A percentile compares a stretch with the other conserved stretches of the same genome.
Evolutionary conservation across 1,140 invertebrate genomes (phyloP).

Genomic region (Calephelis nemesis): DNA sequence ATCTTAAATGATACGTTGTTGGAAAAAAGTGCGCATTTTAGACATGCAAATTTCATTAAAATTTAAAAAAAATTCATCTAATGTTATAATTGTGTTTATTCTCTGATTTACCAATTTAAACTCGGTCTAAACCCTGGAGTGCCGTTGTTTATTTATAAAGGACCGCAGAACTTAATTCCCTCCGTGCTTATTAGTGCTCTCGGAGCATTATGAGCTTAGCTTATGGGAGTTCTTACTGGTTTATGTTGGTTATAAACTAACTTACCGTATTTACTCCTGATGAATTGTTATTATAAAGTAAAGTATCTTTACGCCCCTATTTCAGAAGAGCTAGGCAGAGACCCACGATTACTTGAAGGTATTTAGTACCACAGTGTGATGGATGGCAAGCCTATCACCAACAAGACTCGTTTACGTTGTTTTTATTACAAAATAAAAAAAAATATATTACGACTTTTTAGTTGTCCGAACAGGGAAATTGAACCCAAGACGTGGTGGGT

Average conservation of each 20-base stretch:
- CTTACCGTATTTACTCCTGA: background rate
- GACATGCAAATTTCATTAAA: no score
- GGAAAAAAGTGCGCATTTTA: no score
- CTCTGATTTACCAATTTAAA: constrained; percentile 3
- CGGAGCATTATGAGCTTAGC: background rate
- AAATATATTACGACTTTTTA: no score
- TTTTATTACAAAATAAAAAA: no score
- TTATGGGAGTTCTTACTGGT: constrained; percentile 6
- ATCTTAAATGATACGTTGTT: no score
- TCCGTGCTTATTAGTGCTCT: constrained; percentile 10
- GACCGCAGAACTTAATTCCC: constrained; percentile 10
- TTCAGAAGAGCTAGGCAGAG: no score
- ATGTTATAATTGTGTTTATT: background rate
- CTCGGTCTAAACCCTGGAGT: background rate
- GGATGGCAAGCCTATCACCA: background rate
- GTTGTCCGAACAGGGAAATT: no score
- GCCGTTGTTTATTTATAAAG: constrained; percentile 4
- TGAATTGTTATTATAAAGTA: background rate
- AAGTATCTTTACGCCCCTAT: no score
- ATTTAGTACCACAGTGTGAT: no score
- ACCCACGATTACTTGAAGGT: no score
- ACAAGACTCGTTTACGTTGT: no score
- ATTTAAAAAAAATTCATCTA: background rate
- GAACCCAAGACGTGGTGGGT: no score
- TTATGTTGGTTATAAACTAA: constrained; percentile 9